Evolutionary conservation across 2,888 invertebrate species (phyloP), one percentile per base, ranked within the genome.

Genomic region (Eristalis tenax): DNA sequence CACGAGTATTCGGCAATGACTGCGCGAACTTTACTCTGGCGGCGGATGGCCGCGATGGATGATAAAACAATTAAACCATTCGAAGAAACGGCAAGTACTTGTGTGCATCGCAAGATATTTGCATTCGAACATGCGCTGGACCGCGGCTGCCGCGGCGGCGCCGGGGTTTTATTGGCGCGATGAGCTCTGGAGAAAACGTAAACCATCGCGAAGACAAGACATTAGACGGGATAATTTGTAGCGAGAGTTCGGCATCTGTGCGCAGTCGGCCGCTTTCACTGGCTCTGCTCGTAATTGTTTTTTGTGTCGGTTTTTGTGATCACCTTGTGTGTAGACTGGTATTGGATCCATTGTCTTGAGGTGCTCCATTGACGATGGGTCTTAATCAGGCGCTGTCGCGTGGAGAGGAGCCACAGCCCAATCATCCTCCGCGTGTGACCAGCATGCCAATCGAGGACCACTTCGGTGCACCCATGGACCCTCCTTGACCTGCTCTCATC

Each of bases 181-280:
- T 50, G 50, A 50, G 50, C 50, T 50, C 50, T 8, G 50, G 50
- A 50, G 50, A 50, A 50, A 50, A 50, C 50, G 50, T 50, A 50
- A 18, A 50, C 18, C 50, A 79, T 66, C 65, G 57, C 59, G 59
- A 66, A 66, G 71, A 57, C 65, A 79, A 66, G 71, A 40, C 65
- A 79, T 79, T 79, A 79, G 71, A 71, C 73, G 65, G 71, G 65
- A 71, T 79, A 80, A 80, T 80, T 80, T 80, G 69, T 69, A 79
- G 65, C 73, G 40, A 73, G 59, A 79, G 79, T 73, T 74, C 66
- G 68, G 61, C 66, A 38, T 66, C 66, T 66, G 59, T 61, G 23
- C 23, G 22, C 26, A 56, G n/a, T 6, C 59, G 23, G 32, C 26
- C 73, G 74, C 80, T 80, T 80, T 80, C 80, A 80, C 80, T 80